Percentiles rank a stretch among this genome's conserved stretches.
phyloP scores from a whole-genome alignment of 2,797 vertebrate genomes.

The Lagodon rhomboides region DNA sequence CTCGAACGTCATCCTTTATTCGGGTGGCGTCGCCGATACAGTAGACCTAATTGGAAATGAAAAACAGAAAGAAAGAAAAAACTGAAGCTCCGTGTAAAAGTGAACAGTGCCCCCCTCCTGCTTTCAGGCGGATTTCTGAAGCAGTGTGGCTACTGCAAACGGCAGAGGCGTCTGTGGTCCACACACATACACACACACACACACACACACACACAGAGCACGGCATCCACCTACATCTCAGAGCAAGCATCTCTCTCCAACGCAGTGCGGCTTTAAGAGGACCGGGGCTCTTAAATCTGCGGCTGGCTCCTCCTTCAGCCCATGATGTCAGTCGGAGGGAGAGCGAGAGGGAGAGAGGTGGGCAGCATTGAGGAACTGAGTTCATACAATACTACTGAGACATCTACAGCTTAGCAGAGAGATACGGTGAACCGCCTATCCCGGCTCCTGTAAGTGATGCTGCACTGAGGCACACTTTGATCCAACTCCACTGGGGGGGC shows the following conservation, averaged over 20 bases:
- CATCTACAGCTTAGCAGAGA: slow-evolving; percentile 86
- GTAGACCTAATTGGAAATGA: slow-evolving; percentile 41
- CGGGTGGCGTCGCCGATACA: slow-evolving; percentile 54
- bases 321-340: slow-evolving; percentile 89
- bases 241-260: slow-evolving; percentile 74
- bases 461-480: slow-evolving; percentile 85
- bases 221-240: slow-evolving; percentile 63
- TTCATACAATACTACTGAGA: slow-evolving; percentile 89
- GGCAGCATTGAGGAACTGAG: slow-evolving; percentile 83
- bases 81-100: slow-evolving; percentile 73
- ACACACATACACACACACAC: slow-evolving; percentile 46
- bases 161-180: slow-evolving; percentile 54
- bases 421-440: slow-evolving; percentile 85
- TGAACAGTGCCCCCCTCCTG: slow-evolving; percentile 88
- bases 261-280: slow-evolving; percentile 88
- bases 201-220: slow-evolving; percentile 41
- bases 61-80: slow-evolving; percentile 41
- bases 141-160: slow-evolving; percentile 55
- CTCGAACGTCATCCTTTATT: slow-evolving; percentile 38
- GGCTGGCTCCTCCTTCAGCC: slow-evolving; percentile 84
- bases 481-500: slow-evolving; percentile 83
- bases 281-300: slow-evolving; percentile 80
- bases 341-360: slow-evolving; percentile 82
- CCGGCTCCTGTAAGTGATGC: slow-evolving; percentile 87
- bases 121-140: slow-evolving; percentile 74